Evolutionary conservation across 2,797 vertebrate genomes (phyloP).

Genomic region (Crypturellus tataupa): DNA sequence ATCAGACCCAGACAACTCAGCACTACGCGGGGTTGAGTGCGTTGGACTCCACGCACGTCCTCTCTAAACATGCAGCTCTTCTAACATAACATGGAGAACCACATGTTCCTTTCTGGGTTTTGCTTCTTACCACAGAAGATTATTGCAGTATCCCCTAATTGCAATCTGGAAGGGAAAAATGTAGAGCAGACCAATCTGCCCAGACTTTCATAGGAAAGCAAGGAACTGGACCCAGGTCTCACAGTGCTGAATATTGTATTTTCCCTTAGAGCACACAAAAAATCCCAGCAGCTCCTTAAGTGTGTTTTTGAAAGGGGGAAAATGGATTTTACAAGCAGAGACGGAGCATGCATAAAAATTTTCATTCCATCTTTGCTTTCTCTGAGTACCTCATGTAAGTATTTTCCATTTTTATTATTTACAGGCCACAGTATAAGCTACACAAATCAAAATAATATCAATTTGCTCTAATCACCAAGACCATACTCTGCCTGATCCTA

Average conservation of each 20-base stretch:
- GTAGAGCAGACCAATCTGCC: neutral
- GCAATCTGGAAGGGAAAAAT: neutral
- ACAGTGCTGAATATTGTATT: neutral
- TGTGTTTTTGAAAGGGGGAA: neutral
- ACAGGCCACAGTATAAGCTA: neutral
- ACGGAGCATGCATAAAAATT: neutral
- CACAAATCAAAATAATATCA: neutral
- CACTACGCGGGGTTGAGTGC: neutral
- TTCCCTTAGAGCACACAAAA: neutral
- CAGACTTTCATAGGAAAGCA: neutral
- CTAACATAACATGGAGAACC: rapidly evolving
- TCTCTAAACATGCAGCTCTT: neutral
- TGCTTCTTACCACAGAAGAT: neutral
- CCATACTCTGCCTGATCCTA: neutral
- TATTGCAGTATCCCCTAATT: neutral
- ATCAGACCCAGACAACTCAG: neutral
- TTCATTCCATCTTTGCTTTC: neutral
- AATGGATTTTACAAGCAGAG: neutral
- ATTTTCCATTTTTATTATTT: neutral
- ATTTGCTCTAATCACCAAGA: neutral
- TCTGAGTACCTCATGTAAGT: neutral
- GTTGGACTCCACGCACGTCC: neutral
- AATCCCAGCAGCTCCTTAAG: neutral
- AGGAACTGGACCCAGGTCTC: neutral
- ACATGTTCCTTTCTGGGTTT: neutral